Evolutionary conservation across 2,888 invertebrate genomes (phyloP), one percentile per base, ranked within the genome.

Genomic region (Lycocerus yunnanus): DNA sequence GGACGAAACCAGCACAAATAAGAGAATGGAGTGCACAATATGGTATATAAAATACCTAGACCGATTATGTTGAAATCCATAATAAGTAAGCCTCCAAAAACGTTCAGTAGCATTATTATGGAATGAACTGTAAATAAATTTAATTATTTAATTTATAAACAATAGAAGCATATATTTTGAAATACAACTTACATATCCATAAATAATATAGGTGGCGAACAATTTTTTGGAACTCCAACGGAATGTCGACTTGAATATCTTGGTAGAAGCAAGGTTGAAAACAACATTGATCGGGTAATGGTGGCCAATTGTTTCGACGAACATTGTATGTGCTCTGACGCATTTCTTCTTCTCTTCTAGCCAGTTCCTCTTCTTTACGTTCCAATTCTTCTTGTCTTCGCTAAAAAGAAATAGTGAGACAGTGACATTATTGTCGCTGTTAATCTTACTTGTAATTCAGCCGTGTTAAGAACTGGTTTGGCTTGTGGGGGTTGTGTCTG

Each of bases 1-100:
- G 99, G 99, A 86, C 99, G 92, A 89, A 97, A 99, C 99, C 99
- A 99, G 88, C 99, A 99, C 58, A 99, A 88, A 87, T 98, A 99
- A 71, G 99, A 98, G 88, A 97, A 96, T 16, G 99, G 99, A 15
- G 97, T 96, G 85, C 99, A 96, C 24, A 99, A 89, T 68, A 96
- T 85, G 78, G 95, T 91, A 89, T 96, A 99, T 61, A 99, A 90
- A 78, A 99, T 91, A 66, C 96, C 93, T 73, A 98, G 90, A 75
- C 97, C 96, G 86, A 99, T 95, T 76, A 94, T 92, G 16, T 91
- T 90, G 83, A 93, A 90, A 0, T 91, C 90, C 86, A 97, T 89
- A 79, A 96, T 88, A 4, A 95, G 90, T 83, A 98, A 89, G 66
- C 94, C 95, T 67, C 97, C 97, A 76, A 98, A 84, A 75, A 97